Evolutionary conservation across 1,140 invertebrate genomes (phyloP).

Genomic region (Drusus annulatus): DNA sequence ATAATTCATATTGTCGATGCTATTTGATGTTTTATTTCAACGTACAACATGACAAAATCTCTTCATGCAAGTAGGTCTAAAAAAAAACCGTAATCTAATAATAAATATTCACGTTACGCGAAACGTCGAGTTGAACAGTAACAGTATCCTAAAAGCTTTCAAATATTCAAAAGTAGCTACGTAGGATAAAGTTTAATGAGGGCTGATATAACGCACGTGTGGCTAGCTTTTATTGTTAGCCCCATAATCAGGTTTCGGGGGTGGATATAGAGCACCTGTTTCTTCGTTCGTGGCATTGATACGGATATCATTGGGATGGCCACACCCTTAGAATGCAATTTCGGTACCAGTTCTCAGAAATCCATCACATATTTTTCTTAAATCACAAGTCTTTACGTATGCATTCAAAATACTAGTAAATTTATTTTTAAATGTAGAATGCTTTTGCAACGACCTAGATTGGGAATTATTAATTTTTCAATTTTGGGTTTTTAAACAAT

Average conservation of each 20-base stretch:
- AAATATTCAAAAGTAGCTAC: conserved; percentile 15
- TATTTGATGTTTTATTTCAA: too few relatives aligned
- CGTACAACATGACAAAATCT: too few relatives aligned
- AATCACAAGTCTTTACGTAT: too few relatives aligned
- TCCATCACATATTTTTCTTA: too few relatives aligned
- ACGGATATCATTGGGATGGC: neutral
- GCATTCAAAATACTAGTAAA: too few relatives aligned
- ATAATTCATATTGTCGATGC: too few relatives aligned
- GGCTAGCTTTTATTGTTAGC: conserved; percentile 32
- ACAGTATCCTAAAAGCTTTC: conserved; percentile 16
- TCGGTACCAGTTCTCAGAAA: neutral
- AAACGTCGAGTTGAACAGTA: neutral
- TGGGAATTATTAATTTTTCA: too few relatives aligned
- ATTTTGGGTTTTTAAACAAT: too few relatives aligned
- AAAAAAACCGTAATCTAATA: too few relatives aligned
- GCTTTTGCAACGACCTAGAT: too few relatives aligned
- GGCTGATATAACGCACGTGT: conserved; percentile 18
- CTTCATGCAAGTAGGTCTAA: too few relatives aligned
- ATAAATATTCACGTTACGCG: neutral
- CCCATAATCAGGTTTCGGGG: conserved; percentile 21
- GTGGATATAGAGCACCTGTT: conserved; percentile 21
- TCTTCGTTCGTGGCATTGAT: neutral
- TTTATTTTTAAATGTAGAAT: too few relatives aligned
- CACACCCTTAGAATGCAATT: neutral
- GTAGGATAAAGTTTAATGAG: conserved; percentile 20